phyloP scores from a whole-genome alignment of 1,140 invertebrate genomes.

The Sycophila sp. region DNA sequence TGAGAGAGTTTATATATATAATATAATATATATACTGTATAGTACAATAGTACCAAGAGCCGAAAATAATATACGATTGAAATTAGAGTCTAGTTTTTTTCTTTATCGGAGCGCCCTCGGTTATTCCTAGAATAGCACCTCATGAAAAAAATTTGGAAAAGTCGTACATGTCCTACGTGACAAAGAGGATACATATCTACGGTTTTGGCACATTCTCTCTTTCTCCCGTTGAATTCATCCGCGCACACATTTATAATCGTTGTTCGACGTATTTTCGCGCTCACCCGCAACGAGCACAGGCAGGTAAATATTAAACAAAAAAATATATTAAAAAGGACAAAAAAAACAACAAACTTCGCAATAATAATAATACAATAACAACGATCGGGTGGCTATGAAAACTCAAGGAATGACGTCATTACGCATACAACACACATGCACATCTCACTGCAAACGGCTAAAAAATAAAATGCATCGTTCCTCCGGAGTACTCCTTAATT shows the following conservation, averaged over 20 bases:
- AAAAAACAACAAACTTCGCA: not conserved
- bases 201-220: conserved; percentile 26
- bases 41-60: conserved; percentile 25
- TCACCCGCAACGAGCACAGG: no score
- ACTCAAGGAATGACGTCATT: not conserved
- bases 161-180: not conserved
- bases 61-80: conserved; percentile 8
- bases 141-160: not conserved
- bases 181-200: not conserved
- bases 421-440: not conserved
- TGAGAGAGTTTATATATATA: conserved; percentile 4
- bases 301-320: no score
- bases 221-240: not conserved
- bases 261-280: not conserved
- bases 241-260: not conserved
- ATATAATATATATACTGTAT: not conserved
- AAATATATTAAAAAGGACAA: no score
- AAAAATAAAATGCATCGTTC: conserved; percentile 8
- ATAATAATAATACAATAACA: not conserved
- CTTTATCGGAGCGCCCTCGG: not conserved
- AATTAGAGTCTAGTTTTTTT: not conserved
- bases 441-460: not conserved
- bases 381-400: no score
- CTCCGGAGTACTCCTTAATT: no score
- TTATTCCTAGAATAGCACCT: not conserved